phyloP scores from a whole-genome alignment of 2,113 vertebrate species.

The Brachyistius frenatus region DNA sequence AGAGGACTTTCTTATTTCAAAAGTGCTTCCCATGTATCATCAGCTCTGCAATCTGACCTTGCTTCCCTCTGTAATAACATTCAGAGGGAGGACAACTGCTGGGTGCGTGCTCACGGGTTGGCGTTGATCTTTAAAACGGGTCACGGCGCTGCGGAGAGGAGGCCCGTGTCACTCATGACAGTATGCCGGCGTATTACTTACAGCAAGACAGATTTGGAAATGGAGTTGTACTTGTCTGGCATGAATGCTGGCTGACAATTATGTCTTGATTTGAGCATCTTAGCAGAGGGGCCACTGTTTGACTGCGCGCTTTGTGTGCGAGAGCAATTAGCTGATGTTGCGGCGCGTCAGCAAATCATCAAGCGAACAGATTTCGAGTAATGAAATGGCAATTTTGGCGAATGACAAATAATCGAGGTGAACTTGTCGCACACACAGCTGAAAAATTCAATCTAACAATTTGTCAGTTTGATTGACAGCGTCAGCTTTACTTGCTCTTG shows the following conservation, averaged over 20 bases:
- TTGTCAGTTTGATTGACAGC: slow-evolving; percentile 71
- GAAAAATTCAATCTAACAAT: slow-evolving; percentile 32
- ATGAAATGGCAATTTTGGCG: slow-evolving; percentile 43
- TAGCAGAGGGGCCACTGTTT: slow-evolving; percentile 45
- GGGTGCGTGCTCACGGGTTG: slow-evolving; percentile 87
- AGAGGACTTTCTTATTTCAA: slow-evolving; percentile 89
- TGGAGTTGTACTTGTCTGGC: slow-evolving; percentile 46
- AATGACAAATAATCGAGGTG: slow-evolving; percentile 47
- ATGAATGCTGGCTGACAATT: slow-evolving; percentile 58
- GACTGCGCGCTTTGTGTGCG: slow-evolving; percentile 28
- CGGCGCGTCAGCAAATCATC: slow-evolving; percentile 35
- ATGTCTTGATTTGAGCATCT: slow-evolving; percentile 69
- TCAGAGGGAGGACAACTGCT: slow-evolving; percentile 90
- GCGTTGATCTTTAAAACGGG: slow-evolving; percentile 88
- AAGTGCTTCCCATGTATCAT: slow-evolving; percentile 94
- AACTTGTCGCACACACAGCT: slow-evolving; percentile 30
- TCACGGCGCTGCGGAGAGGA: slow-evolving; percentile 84
- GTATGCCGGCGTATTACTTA: slow-evolving; percentile 83
- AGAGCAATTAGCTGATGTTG: slow-evolving; percentile 54
- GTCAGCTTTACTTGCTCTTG: slow-evolving; percentile 47
- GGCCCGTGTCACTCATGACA: slow-evolving; percentile 79
- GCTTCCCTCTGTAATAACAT: slow-evolving; percentile 94
- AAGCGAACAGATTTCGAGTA: slow-evolving; percentile 45
- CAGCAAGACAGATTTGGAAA: slow-evolving; percentile 64
- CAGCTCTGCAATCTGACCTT: slow-evolving; percentile 92